Base-by-base conservation (phyloP, 2,797 vertebrate species). In the Heteromormyrus szaboi region DNA sequence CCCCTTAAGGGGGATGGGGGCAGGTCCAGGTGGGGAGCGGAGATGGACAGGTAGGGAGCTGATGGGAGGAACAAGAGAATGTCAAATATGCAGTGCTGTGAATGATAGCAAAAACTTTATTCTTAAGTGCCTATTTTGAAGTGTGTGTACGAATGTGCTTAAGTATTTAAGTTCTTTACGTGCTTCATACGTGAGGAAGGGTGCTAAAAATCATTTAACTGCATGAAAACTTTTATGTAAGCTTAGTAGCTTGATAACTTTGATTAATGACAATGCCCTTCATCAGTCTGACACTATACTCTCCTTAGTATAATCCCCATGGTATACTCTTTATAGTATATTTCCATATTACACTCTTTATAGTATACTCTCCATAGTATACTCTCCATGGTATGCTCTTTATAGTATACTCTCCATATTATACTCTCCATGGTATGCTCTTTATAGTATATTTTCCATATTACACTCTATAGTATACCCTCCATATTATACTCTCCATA, bases 41-140 rank as follows among this genome's bases (percentile, higher is more conserved):
- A 29, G 29, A 88, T n/a, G 33, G 51, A 53, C 68, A 79, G 87
- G 87, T 79, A 72, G 41, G 48, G 62, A 88, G 41, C 62, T 51
- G 41, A 17, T 72, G 68, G 19, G 48, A 37, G 68, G 19, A 33
- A n/a, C 68, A 79, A 22, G 6, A 54, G 87, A 54, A 88, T 54
- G 29, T 54, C 22, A 54, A 44, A 72, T 83, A 46, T n/a, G 29
- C 17, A 59, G 33, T 19, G 76, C 12, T 37, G 76, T 17, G 51
- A 84, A 46, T 53, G 29, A 19, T 41, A 88, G 68, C 41, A 81
- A 81, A 81, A 81, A 81, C 76, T 44, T 81, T 44, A 81, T 81
- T 46, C 76, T 81, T 81, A 46, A 81, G 76, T 81, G 41, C 12
- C 4, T 48, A 51, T 85, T 85, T 50, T 51, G 22, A 51, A 48